Evolutionary conservation across 2,113 vertebrate species (phyloP).

Genomic region (Porphyrio hochstetteri): DNA sequence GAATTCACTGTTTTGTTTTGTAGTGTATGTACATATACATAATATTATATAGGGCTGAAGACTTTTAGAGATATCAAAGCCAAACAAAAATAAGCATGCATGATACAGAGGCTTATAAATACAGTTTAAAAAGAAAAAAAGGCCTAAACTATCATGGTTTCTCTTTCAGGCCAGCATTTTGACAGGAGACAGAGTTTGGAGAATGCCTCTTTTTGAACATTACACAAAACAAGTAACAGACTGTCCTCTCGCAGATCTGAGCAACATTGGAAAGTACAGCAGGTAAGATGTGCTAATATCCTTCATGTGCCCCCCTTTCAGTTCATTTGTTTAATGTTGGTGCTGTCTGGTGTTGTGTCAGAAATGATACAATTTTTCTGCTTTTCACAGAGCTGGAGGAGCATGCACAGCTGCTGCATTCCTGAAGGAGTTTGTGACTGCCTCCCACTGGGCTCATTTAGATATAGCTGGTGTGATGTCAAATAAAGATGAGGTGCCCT

Average conservation of each 20-base stretch:
- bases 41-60: neutral
- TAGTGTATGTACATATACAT: neutral
- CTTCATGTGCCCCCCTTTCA: neutral
- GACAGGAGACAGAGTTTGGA: constrained; percentile 96
- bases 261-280: constrained; percentile 93
- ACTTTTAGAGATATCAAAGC: neutral
- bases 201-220: constrained; percentile 97
- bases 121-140: neutral
- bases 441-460: constrained; percentile 92
- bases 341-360: neutral
- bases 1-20: neutral
- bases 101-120: neutral
- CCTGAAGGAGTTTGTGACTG: constrained; percentile 90
- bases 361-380: neutral
- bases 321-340: neutral
- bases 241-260: constrained; percentile 92
- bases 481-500: constrained; percentile 93
- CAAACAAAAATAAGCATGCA: neutral
- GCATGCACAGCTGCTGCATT: constrained; percentile 97
- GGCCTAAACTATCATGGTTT: neutral
- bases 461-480: constrained; percentile 97
- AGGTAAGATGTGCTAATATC: constrained; percentile 72
- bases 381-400: constrained; percentile 84
- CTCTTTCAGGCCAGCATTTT: constrained; percentile 85
- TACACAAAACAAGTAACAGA: constrained; percentile 92